Percentiles rank a stretch among this genome's conserved stretches.
phyloP scores from a whole-genome alignment of 2,797 vertebrate genomes.

The Chrysocyon brachyurus region DNA sequence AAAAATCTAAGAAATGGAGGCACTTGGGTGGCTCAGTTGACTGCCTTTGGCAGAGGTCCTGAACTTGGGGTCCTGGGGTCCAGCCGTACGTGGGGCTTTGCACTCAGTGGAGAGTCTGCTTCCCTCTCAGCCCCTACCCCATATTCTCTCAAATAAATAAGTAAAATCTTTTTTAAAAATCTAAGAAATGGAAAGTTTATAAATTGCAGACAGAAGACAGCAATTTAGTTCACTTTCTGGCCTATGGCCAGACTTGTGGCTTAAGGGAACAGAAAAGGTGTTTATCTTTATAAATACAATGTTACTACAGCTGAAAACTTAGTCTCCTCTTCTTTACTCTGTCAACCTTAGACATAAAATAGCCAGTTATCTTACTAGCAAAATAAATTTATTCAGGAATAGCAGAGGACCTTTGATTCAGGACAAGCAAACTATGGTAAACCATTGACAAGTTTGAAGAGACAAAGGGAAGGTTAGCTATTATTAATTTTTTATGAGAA shows the following conservation, averaged over 20 bases:
- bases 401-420: background rate
- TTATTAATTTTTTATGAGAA: background rate
- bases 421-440: background rate
- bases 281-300: background rate
- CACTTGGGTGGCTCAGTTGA: background rate
- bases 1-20: background rate
- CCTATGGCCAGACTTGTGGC: background rate
- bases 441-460: background rate
- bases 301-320: background rate
- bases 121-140: background rate
- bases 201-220: background rate
- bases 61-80: background rate
- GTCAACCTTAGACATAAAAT: background rate
- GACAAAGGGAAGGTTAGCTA: background rate
- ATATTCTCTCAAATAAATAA: background rate
- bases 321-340: background rate
- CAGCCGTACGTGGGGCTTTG: background rate
- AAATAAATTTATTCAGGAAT: background rate
- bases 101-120: background rate
- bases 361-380: background rate
- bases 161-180: background rate
- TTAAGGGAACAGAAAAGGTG: background rate
- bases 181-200: background rate
- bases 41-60: background rate
- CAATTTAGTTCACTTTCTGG: background rate